Conservation (phyloP, 1,140 invertebrate genomes). For the Octopus sinensis region DNA sequence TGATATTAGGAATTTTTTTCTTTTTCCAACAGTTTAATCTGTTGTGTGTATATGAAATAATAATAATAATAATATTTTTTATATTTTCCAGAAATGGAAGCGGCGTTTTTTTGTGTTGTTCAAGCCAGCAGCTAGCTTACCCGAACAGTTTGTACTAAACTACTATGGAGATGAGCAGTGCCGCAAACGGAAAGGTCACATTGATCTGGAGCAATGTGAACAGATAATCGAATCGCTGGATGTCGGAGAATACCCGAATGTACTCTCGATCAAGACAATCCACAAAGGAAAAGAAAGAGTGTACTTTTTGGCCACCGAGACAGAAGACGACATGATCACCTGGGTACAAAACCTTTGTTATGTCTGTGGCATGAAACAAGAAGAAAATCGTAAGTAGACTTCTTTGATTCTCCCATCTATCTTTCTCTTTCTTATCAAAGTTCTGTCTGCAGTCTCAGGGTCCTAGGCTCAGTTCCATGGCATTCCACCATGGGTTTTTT, state of each 20-base stretch:
- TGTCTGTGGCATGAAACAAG: conserved; percentile 82
- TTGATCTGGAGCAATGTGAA: conserved; percentile 92
- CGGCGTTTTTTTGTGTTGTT: conserved; percentile 84
- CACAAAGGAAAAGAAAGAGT: conserved; percentile 64
- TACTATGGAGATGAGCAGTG: conserved; percentile 87
- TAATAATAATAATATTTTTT: conserved; percentile 13
- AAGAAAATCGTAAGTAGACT: conserved; percentile 61
- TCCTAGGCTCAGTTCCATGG: too few species aligned
- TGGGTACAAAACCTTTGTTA: conserved; percentile 93
- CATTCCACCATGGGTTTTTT: too few species aligned
- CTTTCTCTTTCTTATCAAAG: background rate
- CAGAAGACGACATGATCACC: conserved; percentile 85
- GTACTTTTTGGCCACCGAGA: conserved; percentile 88
- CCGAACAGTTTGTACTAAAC: conserved; percentile 87
- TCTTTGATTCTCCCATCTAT: background rate
- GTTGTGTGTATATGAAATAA: too few species aligned
- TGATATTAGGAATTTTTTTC: too few species aligned
- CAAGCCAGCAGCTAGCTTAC: conserved; percentile 82
- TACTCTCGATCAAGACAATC: conserved; percentile 49
- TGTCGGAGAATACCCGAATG: conserved; percentile 44
- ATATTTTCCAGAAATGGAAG: conserved; percentile 79
- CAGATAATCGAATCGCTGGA: conserved; percentile 67
- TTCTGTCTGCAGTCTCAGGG: too few species aligned
- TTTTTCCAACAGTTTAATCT: too few species aligned
- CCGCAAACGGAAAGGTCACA: conserved; percentile 82